A percentile compares a stretch with the other conserved stretches of the same genome.
Conservation (phyloP, 2,888 invertebrate genomes). For the Ormyrus thymus region DNA sequence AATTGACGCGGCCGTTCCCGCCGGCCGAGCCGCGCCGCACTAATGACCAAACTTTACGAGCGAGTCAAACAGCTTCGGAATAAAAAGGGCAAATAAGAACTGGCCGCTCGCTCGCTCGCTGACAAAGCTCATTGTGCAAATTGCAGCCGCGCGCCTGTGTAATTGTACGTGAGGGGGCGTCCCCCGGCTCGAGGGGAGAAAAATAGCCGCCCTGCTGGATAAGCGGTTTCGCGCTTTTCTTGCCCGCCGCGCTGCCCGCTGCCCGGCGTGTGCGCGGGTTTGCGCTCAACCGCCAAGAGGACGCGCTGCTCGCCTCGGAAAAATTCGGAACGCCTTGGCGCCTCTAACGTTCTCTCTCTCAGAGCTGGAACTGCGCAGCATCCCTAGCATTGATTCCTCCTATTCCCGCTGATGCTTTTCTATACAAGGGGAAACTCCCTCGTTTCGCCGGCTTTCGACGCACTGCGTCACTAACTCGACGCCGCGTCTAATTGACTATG, state of each 20-base stretch:
- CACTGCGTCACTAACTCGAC: background rate
- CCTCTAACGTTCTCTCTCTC: background rate
- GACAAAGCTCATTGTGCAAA: no score
- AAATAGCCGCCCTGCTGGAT: constrained; percentile 12
- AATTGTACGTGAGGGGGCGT: constrained; percentile 52
- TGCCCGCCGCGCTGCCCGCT: background rate
- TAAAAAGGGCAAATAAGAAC: constrained; percentile 31
- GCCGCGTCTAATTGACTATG: background rate
- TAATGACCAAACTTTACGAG: constrained; percentile 39
- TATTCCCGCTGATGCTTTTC: background rate
- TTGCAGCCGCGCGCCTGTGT: constrained; percentile 12
- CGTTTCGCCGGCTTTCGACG: background rate
- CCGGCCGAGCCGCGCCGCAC: constrained; percentile 1
- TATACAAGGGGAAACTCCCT: background rate
- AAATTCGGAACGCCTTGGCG: background rate
- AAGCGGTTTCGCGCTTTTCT: constrained; percentile 33
- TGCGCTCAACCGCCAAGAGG: background rate
- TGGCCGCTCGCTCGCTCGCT: background rate
- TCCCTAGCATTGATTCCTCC: constrained; percentile 30
- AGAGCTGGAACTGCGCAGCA: constrained; percentile 17
- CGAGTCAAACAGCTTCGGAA: constrained; percentile 11
- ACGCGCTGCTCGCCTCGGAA: background rate
- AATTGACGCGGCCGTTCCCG: constrained; percentile 25
- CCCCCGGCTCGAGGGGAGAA: background rate
- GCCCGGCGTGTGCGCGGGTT: no score